Evolutionary conservation across 1,140 invertebrate genomes (phyloP), one percentile per base, ranked within the genome.

Genomic region (Holotrichia oblita): DNA sequence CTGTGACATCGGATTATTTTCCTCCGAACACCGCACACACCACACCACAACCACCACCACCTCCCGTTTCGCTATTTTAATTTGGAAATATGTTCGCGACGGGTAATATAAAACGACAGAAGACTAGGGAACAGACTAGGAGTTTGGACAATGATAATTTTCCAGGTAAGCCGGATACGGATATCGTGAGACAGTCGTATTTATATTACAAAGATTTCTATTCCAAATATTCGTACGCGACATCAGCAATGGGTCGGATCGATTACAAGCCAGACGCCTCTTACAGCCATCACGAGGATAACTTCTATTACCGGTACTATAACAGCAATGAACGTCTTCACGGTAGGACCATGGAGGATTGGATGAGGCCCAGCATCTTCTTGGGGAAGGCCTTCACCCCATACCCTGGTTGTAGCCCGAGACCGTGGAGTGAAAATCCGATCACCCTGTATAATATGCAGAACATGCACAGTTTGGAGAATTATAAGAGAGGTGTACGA

Each of bases 391-490:
- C 89, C 20, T 89, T 89, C 77, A 81, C 69, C 75, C 75, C 69
- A 79, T 84, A 76, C 76, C 91, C 90, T 89, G 40, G 87, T 85
- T 42, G 90, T 92, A 80, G 86, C 83, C 1, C 89, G 89, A 85
- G 89, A 90, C 3, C 88, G 0, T 92, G 91, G 91, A 90, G 92
- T 83, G 91, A 92, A 83, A 87, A 88, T n/a, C n/a, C n/a, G n/a
- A n/a, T n/a, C n/a, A n/a, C n/a, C n/a, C n/a, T n/a, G n/a, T n/a
- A n/a, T n/a, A 76, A 76, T 22, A 55, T 55, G 22, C 42, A 44
- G 41, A 76, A 76, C 20, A 76, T 42, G 40, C 74, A 76, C 20
- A 76, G 40, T 42, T 75, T 92, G 79, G 91, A 90, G 73, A 91
- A 90, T 83, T 89, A 90, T 80, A 92, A 92, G 79, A 87, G 90